Conservation (phyloP, 1,140 invertebrate species). For the Mizuhopecten yessoensis region DNA sequence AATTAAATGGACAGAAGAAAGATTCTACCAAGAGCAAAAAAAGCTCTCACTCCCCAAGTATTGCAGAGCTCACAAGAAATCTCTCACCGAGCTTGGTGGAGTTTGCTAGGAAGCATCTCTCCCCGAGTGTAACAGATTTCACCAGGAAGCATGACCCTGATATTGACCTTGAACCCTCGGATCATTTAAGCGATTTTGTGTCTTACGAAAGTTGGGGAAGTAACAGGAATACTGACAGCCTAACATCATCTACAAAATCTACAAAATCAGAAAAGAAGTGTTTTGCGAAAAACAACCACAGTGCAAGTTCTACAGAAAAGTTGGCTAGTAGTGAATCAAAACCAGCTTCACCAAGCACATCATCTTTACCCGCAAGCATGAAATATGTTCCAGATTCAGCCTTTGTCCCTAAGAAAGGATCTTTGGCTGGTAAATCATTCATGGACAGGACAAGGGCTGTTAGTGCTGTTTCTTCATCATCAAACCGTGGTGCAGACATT, state of each 20-base stretch:
- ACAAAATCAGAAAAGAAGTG: background rate
- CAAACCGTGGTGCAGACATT: background rate
- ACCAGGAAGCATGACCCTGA: conserved; percentile 15
- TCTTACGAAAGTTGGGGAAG: background rate
- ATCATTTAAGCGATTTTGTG: background rate
- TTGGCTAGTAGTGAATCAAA: background rate
- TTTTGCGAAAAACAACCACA: background rate
- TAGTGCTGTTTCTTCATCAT: background rate
- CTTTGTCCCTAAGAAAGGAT: conserved; percentile 4
- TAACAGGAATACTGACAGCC: background rate
- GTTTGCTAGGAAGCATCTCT: background rate
- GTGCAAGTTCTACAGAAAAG: background rate
- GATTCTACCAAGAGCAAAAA: background rate
- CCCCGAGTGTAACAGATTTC: background rate
- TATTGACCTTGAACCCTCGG: background rate
- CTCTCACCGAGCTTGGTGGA: conserved; percentile 1
- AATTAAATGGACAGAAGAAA: background rate
- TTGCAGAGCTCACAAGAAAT: background rate
- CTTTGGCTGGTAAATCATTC: background rate
- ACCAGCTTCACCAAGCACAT: background rate
- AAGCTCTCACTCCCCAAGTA: background rate
- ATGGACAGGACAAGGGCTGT: background rate
- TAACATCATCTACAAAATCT: background rate
- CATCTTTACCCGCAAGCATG: background rate
- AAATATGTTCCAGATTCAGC: conserved; percentile 4